Base-by-base conservation (phyloP, 1,140 invertebrate species). In the Aphaenogaster rudis region DNA sequence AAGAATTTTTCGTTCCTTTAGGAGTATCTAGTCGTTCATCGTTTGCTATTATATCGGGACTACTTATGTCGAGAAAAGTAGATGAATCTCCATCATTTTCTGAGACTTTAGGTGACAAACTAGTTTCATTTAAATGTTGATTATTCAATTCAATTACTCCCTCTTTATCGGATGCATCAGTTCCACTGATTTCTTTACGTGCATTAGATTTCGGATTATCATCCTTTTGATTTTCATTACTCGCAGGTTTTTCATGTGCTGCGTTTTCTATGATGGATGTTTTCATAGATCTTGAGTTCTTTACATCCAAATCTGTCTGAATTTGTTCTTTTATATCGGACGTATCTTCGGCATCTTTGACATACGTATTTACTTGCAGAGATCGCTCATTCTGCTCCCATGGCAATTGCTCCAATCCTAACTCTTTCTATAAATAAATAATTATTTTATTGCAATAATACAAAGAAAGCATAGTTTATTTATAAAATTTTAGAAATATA, bases 351-450 rank as follows among this genome's bases (percentile, higher is more conserved):
- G 0, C 59, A n/a, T 63, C 36, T 77, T 50, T 76, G 71, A 36
- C 1, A n/a, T 61, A 57, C 21, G 59, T 78, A 82, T 82, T 82
- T 59, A 82, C 21, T 59, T 84, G 52, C 1, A 86, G 8, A 39
- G 63, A 86, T 52, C 57, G 78, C 39, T 93, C 85, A 61, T 92
- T 86, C 48, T 93, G 84, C 67, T 93, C 92, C 96, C 96, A 96
- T 50, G 95, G 91, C 15, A 96, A 90, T 64, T 94, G 88, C 80
- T 94, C 90, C 7, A 96, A 86, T 6, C 96, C 96, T 33, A 96
- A 93, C 92, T 96, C 96, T 91, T 95, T 95, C 95, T 96, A 84
- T 33, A 96, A 95, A 76, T 90, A 92, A 28, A 80, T 21, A 8
- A 48, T 59, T 15, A 76, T n/a, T 33, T 78, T 64, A 48, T 52